A percentile compares a stretch with the other conserved stretches of the same genome.
Conservation (phyloP, 64 coral and sea anemone genomes). For the Actinia tenebrosa region DNA sequence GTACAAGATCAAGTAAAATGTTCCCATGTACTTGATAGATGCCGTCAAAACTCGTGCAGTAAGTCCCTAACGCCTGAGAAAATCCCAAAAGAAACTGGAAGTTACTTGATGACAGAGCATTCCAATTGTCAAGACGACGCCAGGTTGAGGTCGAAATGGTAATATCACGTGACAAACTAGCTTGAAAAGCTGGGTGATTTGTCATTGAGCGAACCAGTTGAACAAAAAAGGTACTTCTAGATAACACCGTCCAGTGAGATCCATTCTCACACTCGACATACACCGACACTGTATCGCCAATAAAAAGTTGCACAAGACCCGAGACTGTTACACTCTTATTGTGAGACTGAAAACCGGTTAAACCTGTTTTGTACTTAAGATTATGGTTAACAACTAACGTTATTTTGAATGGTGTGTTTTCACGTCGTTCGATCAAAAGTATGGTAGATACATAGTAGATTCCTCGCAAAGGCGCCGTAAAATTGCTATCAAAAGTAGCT, state of each 20-base stretch:
- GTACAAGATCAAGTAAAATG: not conserved
- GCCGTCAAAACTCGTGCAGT: not conserved
- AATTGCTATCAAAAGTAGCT: not conserved
- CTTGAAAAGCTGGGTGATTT: conserved; percentile 16
- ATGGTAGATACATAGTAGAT: not conserved
- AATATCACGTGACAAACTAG: conserved; percentile 14
- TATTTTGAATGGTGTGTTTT: not conserved
- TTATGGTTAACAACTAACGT: not conserved
- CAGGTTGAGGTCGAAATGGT: not conserved
- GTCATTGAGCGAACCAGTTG: conserved; percentile 5
- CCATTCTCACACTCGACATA: not conserved
- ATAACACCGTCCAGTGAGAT: not conserved
- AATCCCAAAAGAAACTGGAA: conserved; percentile 4
- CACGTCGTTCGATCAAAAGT: not conserved
- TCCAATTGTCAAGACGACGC: not conserved
- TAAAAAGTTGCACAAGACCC: not conserved
- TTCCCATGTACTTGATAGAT: not conserved
- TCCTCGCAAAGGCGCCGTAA: not conserved
- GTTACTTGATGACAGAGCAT: not conserved
- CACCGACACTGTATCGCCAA: conserved; percentile 3
- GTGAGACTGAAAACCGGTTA: not conserved
- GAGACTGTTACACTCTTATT: conserved; percentile 1
- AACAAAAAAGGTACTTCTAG: conserved; percentile 20
- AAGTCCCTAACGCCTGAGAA: not conserved
- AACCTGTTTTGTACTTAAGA: conserved; percentile 6